Evolutionary conservation across 2,113 vertebrate genomes (phyloP).

Genomic region (Hirundichthys speculiger): DNA sequence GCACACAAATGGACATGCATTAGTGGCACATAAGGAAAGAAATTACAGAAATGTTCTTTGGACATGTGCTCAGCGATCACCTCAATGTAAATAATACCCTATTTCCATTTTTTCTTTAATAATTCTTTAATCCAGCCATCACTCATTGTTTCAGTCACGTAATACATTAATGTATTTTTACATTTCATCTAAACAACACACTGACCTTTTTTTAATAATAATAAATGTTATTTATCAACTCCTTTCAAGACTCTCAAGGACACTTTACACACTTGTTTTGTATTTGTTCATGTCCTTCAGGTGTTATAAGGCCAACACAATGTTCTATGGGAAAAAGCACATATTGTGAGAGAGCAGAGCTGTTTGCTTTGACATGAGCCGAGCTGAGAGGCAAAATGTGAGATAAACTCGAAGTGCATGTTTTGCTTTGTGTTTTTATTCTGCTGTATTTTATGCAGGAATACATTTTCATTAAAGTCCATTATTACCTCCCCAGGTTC

Average conservation of each 20-base stretch:
- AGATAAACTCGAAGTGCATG: background rate
- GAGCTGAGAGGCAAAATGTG: background rate
- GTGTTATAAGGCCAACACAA: background rate
- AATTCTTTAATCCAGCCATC: slow-evolving; percentile 1
- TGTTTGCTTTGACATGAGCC: background rate
- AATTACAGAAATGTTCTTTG: background rate
- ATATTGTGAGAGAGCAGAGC: background rate
- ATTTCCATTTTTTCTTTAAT: background rate
- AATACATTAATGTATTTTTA: slow-evolving; percentile 7
- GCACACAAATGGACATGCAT: slow-evolving; percentile 5
- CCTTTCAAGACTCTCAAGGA: no score
- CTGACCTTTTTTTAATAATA: background rate
- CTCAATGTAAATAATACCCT: background rate
- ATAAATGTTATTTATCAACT: no score
- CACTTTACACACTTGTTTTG: no score
- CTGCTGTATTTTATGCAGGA: background rate
- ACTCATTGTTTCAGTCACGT: background rate
- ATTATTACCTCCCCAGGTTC: background rate
- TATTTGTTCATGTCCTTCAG: slow-evolving; percentile 7
- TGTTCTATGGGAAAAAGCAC: background rate
- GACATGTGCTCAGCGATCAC: background rate
- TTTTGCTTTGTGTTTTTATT: slow-evolving; percentile 1
- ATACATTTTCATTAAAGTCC: background rate
- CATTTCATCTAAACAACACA: background rate
- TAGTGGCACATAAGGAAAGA: background rate